phyloP scores from a whole-genome alignment of 2,113 vertebrate species.

The Lophius piscatorius region DNA sequence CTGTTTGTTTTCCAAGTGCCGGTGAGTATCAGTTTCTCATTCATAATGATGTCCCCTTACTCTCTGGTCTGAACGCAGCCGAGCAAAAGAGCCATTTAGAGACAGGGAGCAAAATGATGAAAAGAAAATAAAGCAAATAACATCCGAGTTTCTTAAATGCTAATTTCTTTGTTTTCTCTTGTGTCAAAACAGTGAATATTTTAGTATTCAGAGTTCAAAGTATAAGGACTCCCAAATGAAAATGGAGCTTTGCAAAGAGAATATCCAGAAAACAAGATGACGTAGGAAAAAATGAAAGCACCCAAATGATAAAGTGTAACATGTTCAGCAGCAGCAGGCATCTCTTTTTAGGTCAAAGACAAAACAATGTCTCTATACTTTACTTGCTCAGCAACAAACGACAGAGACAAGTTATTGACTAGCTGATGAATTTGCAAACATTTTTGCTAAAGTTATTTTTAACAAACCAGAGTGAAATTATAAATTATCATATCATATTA shows the following conservation, averaged over 20 bases:
- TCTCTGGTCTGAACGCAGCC: conserved; percentile 15
- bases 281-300: too few species aligned
- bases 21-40: conserved; percentile 24
- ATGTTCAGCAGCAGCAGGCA: neutral
- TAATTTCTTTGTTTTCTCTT: neutral
- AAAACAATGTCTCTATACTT: neutral
- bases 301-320: too few species aligned
- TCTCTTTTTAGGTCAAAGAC: neutral
- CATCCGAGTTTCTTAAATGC: neutral
- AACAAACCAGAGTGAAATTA: neutral
- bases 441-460: neutral
- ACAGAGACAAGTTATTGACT: neutral
- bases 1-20: conserved; percentile 52
- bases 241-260: too few species aligned
- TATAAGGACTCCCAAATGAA: neutral
- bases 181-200: neutral
- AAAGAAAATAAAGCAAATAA: neutral
- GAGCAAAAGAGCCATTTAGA: conserved; percentile 5
- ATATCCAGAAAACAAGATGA: too few species aligned
- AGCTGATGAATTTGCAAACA: neutral
- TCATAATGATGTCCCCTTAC: conserved; percentile 43
- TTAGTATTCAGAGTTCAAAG: neutral
- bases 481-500: neutral
- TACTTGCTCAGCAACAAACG: neutral
- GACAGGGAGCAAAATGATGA: neutral